A percentile compares a stretch with the other conserved stretches of the same genome.
These are phyloP conservation scores for Drosophila nasuta DNA, from an alignment of 1,140 invertebrate species.

Conservation along the genomic window DNA sequence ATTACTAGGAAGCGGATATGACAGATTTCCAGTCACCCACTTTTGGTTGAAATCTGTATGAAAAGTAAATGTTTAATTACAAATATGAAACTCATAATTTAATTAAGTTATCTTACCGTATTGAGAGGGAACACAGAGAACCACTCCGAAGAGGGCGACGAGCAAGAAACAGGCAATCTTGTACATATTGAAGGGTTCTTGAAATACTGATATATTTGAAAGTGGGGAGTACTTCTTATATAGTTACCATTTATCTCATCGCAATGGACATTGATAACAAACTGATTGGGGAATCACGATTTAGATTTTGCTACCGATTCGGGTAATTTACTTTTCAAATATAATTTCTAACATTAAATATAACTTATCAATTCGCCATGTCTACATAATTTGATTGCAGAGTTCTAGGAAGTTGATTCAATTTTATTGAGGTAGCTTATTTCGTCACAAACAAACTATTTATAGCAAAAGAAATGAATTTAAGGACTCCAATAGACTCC, in stretches of 20 bases:
- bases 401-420: no score
- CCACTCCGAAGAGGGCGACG: conserved; percentile 15
- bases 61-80: neutral
- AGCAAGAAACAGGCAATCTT: conserved; percentile 6
- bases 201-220: neutral
- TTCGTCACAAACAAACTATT: no score
- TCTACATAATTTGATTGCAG: no score
- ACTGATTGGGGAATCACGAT: no score
- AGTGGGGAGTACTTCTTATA: neutral
- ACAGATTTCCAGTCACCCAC: conserved; percentile 29
- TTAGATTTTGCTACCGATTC: no score
- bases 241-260: neutral
- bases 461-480: no score
- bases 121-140: conserved; percentile 4
- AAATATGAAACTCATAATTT: no score
- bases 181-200: conserved; percentile 12
- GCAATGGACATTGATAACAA: neutral
- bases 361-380: no score
- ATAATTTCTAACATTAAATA: no score
- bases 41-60: conserved; percentile 12
- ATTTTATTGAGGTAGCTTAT: no score
- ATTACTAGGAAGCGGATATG: conserved; percentile 8
- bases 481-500: neutral
- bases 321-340: no score
- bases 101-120: conserved; percentile 6